These are phyloP conservation scores for Cryptotis parvus DNA, from an alignment of 2,113 vertebrate genomes.

Conservation along the genomic window DNA sequence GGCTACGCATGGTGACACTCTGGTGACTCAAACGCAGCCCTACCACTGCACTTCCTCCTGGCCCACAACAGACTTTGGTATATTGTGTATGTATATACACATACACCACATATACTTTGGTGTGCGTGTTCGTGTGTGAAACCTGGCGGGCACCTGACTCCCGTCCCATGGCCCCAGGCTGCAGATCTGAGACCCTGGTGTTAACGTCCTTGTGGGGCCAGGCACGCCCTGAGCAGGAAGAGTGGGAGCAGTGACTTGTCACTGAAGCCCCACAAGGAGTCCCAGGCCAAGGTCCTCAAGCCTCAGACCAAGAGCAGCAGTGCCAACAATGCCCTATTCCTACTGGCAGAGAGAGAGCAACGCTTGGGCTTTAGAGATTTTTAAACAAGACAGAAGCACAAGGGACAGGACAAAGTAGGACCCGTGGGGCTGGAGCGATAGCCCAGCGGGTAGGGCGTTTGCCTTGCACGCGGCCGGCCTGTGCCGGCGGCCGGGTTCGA, in stretches of 20 bases:
- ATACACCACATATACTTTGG: too few relatives aligned
- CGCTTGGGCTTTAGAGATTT: rapidly evolving
- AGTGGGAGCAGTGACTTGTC: not conserved
- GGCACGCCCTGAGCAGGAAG: not conserved
- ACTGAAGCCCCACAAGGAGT: not conserved
- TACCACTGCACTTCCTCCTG: too few relatives aligned
- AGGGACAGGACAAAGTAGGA: not conserved
- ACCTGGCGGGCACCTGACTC: not conserved
- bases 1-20: too few relatives aligned
- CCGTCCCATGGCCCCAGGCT: not conserved
- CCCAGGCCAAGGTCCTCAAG: too few relatives aligned
- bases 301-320: too few relatives aligned
- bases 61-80: too few relatives aligned
- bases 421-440: too few relatives aligned
- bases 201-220: not conserved
- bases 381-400: not conserved
- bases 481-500: too few relatives aligned
- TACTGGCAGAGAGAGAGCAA: not conserved
- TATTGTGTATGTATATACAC: too few relatives aligned
- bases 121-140: not conserved
- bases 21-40: too few relatives aligned
- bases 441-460: too few relatives aligned
- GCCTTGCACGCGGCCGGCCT: too few relatives aligned
- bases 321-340: not conserved
- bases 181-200: not conserved